A percentile compares a stretch with the other conserved stretches of the same genome.
Conservation (phyloP, 92 coral and sea anemone species). For the Hydrozoanthus gracilis region DNA sequence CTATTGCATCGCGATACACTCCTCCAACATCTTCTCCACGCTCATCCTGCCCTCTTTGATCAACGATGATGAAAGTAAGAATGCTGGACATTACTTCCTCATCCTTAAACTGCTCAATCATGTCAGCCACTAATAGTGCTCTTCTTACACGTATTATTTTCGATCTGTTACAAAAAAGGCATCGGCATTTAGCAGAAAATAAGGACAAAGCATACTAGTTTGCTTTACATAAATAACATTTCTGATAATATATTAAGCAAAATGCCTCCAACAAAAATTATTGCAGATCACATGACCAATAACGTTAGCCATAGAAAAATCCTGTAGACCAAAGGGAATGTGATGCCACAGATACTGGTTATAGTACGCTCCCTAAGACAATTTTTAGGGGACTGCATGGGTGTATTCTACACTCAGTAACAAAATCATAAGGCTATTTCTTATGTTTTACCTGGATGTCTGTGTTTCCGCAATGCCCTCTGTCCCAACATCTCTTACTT, state of each 20-base stretch:
- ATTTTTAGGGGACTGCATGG: constrained; percentile 10
- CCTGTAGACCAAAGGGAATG: not conserved
- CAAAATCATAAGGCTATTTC: not conserved
- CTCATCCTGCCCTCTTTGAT: constrained; percentile 49
- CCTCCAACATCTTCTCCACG: constrained; percentile 41
- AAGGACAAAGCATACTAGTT: not conserved
- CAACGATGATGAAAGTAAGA: constrained; percentile 48
- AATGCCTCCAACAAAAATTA: not conserved
- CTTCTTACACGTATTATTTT: constrained; percentile 27
- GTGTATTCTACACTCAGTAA: not conserved
- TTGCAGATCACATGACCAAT: constrained; percentile 1
- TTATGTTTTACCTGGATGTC: constrained; percentile 11
- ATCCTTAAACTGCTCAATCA: constrained; percentile 31
- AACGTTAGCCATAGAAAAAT: not conserved
- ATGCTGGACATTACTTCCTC: constrained; percentile 37
- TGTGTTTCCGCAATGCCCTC: not conserved
- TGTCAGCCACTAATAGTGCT: constrained; percentile 35
- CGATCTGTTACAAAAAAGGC: constrained; percentile 29
- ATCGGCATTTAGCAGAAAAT: constrained; percentile 23
- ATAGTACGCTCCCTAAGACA: not conserved
- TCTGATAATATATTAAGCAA: constrained; percentile 8
- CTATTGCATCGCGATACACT: constrained; percentile 35
- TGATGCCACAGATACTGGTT: not conserved
- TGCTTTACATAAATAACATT: not conserved
- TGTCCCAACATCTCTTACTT: not conserved